Base-by-base conservation (phyloP, 1,140 invertebrate genomes). In the Hyposmocoma kahamanoa region DNA sequence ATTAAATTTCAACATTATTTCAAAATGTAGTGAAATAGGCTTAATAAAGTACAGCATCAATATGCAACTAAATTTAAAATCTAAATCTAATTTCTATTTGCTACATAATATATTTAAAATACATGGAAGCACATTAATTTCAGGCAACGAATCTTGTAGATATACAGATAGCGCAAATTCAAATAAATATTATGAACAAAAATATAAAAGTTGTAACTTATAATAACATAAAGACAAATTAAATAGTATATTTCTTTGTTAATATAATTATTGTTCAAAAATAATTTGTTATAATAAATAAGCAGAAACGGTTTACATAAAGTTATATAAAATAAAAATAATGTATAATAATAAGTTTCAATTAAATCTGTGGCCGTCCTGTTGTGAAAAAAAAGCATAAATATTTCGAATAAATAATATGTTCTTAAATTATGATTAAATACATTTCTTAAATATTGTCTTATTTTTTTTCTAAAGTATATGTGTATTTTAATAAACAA, bases 41-140 rank as follows among this genome's bases (percentile, higher is more conserved):
- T 6, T 26, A 26, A 26, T 26, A 38, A 53, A 47, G 51, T 53
- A 53, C 51, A 46, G n/a, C 24, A 10, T 26, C 19, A 43, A 42
- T 43, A 43, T 42, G 45, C 51, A 53, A 53, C 47, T 55, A 48
- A n/a, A 2, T 8, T 3, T 30, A 30, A n/a, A 50, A 49, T 56
- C 52, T 60, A 59, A 47, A 59, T 51, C 47, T 42, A 9, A 54
- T 49, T 42, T 52, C 24, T 47, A 58, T 36, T 36, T 42, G 13
- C 42, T 51, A 49, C 26, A 4, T 28, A 50, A 22, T 13, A 49
- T 44, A 45, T 44, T 19, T 48, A 47, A 56, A 50, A 56, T 48
- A 54, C 36, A 47, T 62, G 60, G 60, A 62, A 62, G 60, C 60
- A 62, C 60, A 55, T 47, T 55, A 41, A 53, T 36, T 41, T 48